Conservation (phyloP, 2,888 invertebrate genomes). For the Gibbula magus region DNA sequence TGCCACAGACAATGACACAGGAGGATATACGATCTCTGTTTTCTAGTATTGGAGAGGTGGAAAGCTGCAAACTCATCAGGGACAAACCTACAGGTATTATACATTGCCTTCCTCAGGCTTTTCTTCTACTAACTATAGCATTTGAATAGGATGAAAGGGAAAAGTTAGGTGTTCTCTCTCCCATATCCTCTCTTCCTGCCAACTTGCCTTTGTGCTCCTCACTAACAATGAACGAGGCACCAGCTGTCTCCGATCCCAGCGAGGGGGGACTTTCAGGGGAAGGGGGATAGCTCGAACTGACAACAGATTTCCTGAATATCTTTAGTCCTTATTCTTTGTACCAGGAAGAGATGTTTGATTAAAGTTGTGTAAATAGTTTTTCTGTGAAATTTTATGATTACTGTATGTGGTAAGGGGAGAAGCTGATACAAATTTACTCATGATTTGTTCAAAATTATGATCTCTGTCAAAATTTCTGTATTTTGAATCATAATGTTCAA, state of each 20-base stretch:
- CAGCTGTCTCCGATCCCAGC: slow-evolving; percentile 3
- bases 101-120: background rate
- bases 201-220: background rate
- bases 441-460: too few relatives aligned
- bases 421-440: too few relatives aligned
- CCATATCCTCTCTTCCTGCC: background rate
- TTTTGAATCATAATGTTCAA: too few relatives aligned
- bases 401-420: too few relatives aligned
- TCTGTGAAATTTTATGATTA: too few relatives aligned
- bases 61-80: slow-evolving; percentile 98
- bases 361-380: too few relatives aligned
- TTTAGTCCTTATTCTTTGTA: too few relatives aligned
- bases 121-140: background rate
- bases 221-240: background rate
- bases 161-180: background rate
- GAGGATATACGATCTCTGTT: slow-evolving; percentile 98
- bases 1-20: slow-evolving; percentile 99
- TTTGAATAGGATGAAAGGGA: background rate
- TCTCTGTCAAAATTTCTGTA: too few relatives aligned
- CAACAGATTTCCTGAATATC: too few relatives aligned
- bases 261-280: too few relatives aligned
- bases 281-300: too few relatives aligned
- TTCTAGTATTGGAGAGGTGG: slow-evolving; percentile 98
- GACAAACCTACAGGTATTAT: slow-evolving; percentile 94
- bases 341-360: too few relatives aligned